Evolutionary conservation across 2,113 vertebrate species (phyloP).

Genomic region (Dolichallabes microphthalmus): DNA sequence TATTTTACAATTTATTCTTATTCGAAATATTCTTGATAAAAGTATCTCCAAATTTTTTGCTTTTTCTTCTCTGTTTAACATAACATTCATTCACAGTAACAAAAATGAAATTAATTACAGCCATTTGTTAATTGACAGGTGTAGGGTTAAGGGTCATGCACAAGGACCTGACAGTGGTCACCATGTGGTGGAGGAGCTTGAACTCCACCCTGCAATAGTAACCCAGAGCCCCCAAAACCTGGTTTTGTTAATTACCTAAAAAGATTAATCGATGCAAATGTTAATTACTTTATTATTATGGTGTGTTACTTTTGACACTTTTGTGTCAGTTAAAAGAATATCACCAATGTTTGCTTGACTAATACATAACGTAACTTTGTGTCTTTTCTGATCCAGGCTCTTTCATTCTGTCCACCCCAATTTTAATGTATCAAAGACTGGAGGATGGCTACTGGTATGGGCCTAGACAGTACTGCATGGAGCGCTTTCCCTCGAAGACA

Average conservation of each 20-base stretch:
- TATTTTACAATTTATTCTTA: not conserved
- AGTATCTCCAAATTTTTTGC: not conserved
- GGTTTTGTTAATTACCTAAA: not conserved
- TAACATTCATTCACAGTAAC: too few relatives aligned
- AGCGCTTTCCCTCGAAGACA: constrained; percentile 77
- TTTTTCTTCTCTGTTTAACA: not conserved
- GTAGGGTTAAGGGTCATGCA: too few relatives aligned
- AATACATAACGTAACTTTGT: not conserved
- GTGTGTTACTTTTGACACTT: not conserved
- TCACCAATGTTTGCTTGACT: not conserved
- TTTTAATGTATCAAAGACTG: constrained; percentile 77
- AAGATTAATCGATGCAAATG: not conserved
- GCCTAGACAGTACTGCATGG: constrained; percentile 76
- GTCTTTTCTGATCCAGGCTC: constrained; percentile 68
- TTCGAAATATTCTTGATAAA: not conserved
- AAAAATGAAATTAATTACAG: too few relatives aligned
- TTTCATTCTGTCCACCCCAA: constrained; percentile 76
- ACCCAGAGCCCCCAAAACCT: too few relatives aligned
- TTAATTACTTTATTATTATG: not conserved
- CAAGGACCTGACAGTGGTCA: too few relatives aligned
- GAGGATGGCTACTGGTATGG: constrained; percentile 81
- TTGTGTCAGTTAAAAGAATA: not conserved
- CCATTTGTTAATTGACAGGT: too few relatives aligned
- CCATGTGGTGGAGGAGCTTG: too few relatives aligned
- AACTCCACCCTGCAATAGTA: too few relatives aligned